Evolutionary conservation across 2,113 vertebrate species (phyloP).

Genomic region (Carlito syrichta): DNA sequence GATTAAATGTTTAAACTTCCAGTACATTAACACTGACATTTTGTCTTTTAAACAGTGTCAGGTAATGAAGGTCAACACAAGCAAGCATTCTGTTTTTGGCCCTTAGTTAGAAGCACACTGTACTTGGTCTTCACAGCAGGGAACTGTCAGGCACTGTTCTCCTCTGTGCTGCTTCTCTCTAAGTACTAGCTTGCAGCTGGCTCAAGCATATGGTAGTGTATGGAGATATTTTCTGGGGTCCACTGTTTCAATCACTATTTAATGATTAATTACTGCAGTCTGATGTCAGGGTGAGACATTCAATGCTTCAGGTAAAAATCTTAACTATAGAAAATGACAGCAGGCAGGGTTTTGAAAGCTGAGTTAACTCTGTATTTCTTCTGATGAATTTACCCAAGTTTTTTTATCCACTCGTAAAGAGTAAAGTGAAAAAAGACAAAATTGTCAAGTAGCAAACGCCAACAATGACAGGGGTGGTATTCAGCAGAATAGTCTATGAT

Average conservation of each 20-base stretch:
- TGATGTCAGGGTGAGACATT: slow-evolving; percentile 83
- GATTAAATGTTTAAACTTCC: slow-evolving; percentile 82
- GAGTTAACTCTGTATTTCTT: slow-evolving; percentile 74
- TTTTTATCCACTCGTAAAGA: slow-evolving; percentile 77
- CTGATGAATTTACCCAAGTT: slow-evolving; percentile 72
- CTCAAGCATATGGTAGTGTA: slow-evolving; percentile 84
- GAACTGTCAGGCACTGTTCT: slow-evolving; percentile 75
- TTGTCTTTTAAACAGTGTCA: slow-evolving; percentile 83
- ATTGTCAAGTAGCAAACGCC: slow-evolving; percentile 61
- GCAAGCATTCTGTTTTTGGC: slow-evolving; percentile 77
- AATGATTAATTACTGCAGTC: slow-evolving; percentile 88
- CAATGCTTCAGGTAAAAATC: slow-evolving; percentile 81
- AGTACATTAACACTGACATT: slow-evolving; percentile 82
- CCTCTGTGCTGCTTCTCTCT: slow-evolving; percentile 75
- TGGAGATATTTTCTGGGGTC: slow-evolving; percentile 82
- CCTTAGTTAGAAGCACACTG: slow-evolving; percentile 75
- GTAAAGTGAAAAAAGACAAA: slow-evolving; percentile 66
- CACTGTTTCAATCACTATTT: slow-evolving; percentile 81
- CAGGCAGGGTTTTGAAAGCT: slow-evolving; percentile 77
- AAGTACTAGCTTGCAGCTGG: slow-evolving; percentile 82
- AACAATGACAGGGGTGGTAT: slow-evolving; percentile 71
- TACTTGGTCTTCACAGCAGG: slow-evolving; percentile 81
- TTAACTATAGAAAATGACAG: slow-evolving; percentile 83
- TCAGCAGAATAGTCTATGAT: slow-evolving; percentile 67
- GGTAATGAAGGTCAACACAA: slow-evolving; percentile 84